A percentile compares a stretch with the other conserved stretches of the same genome.
Conservation (phyloP, 2,888 invertebrate genomes). For the Drosophila cognata region DNA sequence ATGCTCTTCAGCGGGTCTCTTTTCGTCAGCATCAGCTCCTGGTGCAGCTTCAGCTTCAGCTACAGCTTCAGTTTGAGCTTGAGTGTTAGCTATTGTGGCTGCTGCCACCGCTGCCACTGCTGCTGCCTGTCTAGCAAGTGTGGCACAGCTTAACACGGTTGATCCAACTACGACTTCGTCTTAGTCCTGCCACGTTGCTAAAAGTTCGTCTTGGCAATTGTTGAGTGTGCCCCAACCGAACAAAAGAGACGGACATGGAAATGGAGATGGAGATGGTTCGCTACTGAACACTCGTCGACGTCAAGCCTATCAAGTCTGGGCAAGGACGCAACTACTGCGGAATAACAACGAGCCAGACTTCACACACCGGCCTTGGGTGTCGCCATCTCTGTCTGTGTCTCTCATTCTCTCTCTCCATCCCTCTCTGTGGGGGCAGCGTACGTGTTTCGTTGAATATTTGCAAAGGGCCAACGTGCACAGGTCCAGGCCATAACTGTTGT, state of each 20-base stretch:
- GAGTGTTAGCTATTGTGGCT: constrained; percentile 4
- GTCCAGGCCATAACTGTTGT: background rate
- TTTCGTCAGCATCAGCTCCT: constrained; percentile 9
- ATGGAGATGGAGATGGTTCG: background rate
- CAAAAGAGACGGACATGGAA: background rate
- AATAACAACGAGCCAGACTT: constrained; percentile 50
- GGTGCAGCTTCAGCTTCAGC: constrained; percentile 11
- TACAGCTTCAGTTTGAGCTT: constrained; percentile 2
- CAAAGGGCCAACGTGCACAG: constrained; percentile 7
- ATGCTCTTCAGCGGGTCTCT: constrained; percentile 50
- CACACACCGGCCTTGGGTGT: constrained; percentile 19
- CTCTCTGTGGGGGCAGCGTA: constrained; percentile 15
- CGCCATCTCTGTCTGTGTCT: background rate
- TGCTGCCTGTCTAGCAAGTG: constrained; percentile 25
- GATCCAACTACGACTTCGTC: constrained; percentile 19
- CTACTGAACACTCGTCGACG: constrained; percentile 32
- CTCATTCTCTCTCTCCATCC: background rate
- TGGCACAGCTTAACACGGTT: constrained; percentile 34
- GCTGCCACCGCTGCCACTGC: background rate
- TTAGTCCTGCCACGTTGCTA: constrained; percentile 25
- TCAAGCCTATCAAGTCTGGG: constrained; percentile 63
- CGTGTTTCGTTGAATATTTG: constrained; percentile 55
- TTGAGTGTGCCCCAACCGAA: constrained; percentile 21
- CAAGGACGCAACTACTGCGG: constrained; percentile 31
- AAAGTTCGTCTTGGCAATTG: constrained; percentile 45